These are phyloP conservation scores for Hyla sarda DNA, from an alignment of 2,113 vertebrate genomes.

Conservation along the genomic window DNA sequence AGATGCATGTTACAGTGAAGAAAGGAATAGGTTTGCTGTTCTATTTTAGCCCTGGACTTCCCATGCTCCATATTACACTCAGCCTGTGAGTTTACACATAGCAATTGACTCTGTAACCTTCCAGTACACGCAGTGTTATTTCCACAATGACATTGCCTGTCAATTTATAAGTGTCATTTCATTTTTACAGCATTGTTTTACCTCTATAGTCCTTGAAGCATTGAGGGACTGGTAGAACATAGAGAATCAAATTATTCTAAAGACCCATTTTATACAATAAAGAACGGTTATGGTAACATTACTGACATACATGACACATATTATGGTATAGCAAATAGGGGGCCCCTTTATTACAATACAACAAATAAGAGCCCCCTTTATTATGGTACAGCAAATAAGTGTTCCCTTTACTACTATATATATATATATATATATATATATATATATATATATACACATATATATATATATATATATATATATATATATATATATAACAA, in stretches of 20 bases:
- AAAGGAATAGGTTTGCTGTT: slow-evolving; percentile 46
- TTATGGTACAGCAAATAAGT: too few species aligned
- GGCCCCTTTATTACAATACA: too few species aligned
- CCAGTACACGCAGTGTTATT: neutral
- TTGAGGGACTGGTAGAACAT: neutral
- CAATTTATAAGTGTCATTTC: neutral
- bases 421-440: too few species aligned
- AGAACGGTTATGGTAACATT: too few species aligned
- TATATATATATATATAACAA: too few species aligned
- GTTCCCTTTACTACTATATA: too few species aligned
- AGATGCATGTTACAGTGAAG: slow-evolving; percentile 35
- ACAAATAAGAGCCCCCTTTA: too few species aligned
- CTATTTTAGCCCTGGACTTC: slow-evolving; percentile 47
- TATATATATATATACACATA: too few species aligned
- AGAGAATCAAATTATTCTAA: neutral
- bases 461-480: too few species aligned
- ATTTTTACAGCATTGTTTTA: neutral
- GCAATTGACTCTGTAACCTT: slow-evolving; percentile 14
- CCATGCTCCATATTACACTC: slow-evolving; percentile 19
- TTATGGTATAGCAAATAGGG: too few species aligned
- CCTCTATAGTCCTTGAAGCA: neutral
- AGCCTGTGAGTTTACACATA: slow-evolving; percentile 13
- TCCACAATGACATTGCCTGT: neutral
- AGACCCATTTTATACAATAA: too few species aligned
- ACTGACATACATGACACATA: too few species aligned